Evolutionary conservation across 2,797 vertebrate genomes (phyloP).

Genomic region (Enteromius viviparus): DNA sequence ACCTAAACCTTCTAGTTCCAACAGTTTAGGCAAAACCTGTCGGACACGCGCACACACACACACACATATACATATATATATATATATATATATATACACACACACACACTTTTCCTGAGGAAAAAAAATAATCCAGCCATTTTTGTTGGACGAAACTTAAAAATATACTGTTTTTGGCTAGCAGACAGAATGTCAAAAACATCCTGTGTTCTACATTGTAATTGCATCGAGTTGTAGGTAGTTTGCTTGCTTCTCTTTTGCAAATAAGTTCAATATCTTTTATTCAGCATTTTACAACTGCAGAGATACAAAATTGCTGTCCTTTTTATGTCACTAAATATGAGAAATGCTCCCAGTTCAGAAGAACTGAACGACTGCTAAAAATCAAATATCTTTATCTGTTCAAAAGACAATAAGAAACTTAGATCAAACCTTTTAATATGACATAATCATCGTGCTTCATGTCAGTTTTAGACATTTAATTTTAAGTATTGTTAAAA

Average conservation of each 20-base stretch:
- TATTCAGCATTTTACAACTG: constrained; percentile 5
- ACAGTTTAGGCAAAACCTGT: not conserved
- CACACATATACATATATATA: too few species aligned
- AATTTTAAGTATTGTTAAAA: too few species aligned
- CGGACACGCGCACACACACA: not conserved
- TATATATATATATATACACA: not conserved
- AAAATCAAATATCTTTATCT: not conserved
- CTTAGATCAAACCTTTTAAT: not conserved
- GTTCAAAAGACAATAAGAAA: not conserved
- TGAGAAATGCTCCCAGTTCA: constrained; percentile 11
- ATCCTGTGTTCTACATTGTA: not conserved
- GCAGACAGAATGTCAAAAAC: constrained; percentile 3
- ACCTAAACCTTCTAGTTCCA: not conserved
- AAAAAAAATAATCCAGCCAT: not conserved
- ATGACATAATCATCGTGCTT: not conserved
- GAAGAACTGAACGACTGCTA: not conserved
- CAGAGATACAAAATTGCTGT: constrained; percentile 9
- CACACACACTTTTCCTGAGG: not conserved
- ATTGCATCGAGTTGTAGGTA: constrained; percentile 10
- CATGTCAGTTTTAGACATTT: not conserved
- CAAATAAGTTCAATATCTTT: not conserved
- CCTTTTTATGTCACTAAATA: not conserved
- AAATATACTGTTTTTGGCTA: not conserved
- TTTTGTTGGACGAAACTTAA: not conserved
- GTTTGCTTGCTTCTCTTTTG: not conserved